phyloP scores from a whole-genome alignment of 2,113 vertebrate genomes.

The Melanerpes aurifrons region DNA sequence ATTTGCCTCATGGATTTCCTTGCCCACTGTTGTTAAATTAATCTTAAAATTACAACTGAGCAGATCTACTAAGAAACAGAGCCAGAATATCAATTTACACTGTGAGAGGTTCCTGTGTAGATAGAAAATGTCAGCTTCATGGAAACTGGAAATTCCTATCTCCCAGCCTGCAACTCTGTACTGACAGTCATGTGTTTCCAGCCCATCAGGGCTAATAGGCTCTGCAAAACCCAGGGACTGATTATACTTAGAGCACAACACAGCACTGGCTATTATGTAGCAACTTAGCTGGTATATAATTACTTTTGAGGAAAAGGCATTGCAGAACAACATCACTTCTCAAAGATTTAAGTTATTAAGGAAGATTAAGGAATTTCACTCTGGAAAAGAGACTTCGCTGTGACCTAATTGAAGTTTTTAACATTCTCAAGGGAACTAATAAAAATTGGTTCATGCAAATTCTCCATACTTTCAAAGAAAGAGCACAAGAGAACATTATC shows the following conservation, averaged over 20 bases:
- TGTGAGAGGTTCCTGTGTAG: conserved; percentile 1
- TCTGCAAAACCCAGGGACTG: conserved; percentile 32
- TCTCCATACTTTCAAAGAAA: conserved; percentile 65
- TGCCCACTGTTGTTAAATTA: conserved; percentile 11
- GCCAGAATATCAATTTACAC: conserved; percentile 5
- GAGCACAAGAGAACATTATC: conserved; percentile 51
- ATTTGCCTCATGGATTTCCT: background rate
- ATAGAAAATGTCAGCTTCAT: background rate
- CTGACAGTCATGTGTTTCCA: conserved; percentile 4
- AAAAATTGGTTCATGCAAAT: conserved; percentile 75
- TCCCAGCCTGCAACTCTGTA: background rate
- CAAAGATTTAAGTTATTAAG: conserved; percentile 76
- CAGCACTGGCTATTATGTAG: conserved; percentile 50
- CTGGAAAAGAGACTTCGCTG: conserved; percentile 74
- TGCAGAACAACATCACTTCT: conserved; percentile 70
- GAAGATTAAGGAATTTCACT: conserved; percentile 75
- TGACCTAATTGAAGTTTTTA: conserved; percentile 77
- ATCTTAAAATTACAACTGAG: conserved; percentile 25
- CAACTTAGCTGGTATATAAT: conserved; percentile 64
- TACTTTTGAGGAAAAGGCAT: conserved; percentile 71
- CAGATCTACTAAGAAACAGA: conserved; percentile 5
- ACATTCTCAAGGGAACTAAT: conserved; percentile 69
- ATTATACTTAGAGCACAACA: conserved; percentile 42
- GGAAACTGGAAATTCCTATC: conserved; percentile 22
- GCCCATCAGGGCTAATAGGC: conserved; percentile 43